Evolutionary conservation across 2,113 vertebrate genomes (phyloP).

Genomic region (Camarhynchus parvulus): DNA sequence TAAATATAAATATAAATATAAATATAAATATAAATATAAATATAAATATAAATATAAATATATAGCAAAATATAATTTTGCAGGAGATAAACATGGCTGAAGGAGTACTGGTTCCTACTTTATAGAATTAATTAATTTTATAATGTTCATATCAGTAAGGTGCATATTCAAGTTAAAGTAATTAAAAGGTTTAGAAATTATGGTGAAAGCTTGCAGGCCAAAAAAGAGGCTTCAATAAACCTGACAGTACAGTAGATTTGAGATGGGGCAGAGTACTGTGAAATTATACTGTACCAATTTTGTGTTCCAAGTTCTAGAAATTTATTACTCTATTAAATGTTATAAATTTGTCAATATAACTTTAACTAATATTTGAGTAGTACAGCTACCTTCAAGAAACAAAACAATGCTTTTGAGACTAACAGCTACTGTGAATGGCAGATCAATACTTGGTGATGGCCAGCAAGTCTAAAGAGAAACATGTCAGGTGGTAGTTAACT

Average conservation of each 20-base stretch:
- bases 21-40: neutral
- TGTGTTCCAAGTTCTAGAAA: neutral
- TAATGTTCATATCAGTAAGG: neutral
- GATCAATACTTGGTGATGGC: neutral
- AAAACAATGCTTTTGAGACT: neutral
- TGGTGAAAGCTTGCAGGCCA: neutral
- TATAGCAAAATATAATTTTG: neutral
- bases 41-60: neutral
- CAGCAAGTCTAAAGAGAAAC: neutral
- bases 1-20: neutral
- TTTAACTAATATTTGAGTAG: neutral
- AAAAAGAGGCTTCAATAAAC: neutral
- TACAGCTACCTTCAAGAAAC: neutral
- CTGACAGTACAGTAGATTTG: neutral
- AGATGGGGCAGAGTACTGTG: accelerated
- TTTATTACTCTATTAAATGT: neutral
- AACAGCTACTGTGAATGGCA: neutral
- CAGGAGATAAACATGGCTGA: neutral
- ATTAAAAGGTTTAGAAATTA: neutral
- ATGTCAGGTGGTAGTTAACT: neutral
- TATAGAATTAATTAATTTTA: neutral
- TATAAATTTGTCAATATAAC: neutral
- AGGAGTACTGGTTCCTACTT: neutral
- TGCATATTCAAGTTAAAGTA: neutral
- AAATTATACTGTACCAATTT: neutral